phyloP scores from a whole-genome alignment of 2,113 vertebrate genomes.

The Xenopus laevis region DNA sequence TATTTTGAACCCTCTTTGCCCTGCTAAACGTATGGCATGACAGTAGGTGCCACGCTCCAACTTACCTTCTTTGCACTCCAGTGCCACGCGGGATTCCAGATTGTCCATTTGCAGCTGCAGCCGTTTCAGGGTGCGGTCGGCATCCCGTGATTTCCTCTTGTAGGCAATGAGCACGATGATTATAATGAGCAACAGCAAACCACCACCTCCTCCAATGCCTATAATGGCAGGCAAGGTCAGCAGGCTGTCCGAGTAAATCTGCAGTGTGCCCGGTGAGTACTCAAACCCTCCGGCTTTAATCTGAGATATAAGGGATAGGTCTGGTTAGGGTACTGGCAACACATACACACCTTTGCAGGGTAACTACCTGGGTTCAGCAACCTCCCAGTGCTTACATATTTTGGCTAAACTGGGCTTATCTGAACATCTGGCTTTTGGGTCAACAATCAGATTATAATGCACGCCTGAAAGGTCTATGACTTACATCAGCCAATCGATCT shows the following conservation, averaged over 20 bases:
- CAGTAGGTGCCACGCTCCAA: too few relatives aligned
- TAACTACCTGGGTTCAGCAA: not conserved
- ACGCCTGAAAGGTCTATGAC: too few relatives aligned
- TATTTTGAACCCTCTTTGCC: too few relatives aligned
- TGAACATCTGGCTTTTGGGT: too few relatives aligned
- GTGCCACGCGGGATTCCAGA: slow-evolving; percentile 90
- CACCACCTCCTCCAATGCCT: slow-evolving; percentile 84
- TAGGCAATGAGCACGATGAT: slow-evolving; percentile 94
- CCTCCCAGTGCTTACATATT: too few relatives aligned
- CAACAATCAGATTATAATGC: too few relatives aligned
- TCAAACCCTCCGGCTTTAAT: slow-evolving; percentile 91
- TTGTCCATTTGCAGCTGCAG: slow-evolving; percentile 99
- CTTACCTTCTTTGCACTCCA: slow-evolving; percentile 96
- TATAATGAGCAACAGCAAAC: slow-evolving; percentile 90
- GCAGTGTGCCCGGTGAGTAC: slow-evolving; percentile 85
- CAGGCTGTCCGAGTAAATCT: slow-evolving; percentile 95
- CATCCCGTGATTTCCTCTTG: slow-evolving; percentile 93
- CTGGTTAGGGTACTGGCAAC: not conserved
- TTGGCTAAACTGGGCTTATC: not conserved
- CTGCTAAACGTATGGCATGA: too few relatives aligned
- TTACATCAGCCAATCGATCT: too few relatives aligned
- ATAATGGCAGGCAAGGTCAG: slow-evolving; percentile 92
- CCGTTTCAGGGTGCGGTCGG: slow-evolving; percentile 91
- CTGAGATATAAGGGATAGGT: slow-evolving; percentile 52
- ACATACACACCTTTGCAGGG: rapidly evolving